phyloP scores from a whole-genome alignment of 1,140 invertebrate species.

The Drosophila asahinai region DNA sequence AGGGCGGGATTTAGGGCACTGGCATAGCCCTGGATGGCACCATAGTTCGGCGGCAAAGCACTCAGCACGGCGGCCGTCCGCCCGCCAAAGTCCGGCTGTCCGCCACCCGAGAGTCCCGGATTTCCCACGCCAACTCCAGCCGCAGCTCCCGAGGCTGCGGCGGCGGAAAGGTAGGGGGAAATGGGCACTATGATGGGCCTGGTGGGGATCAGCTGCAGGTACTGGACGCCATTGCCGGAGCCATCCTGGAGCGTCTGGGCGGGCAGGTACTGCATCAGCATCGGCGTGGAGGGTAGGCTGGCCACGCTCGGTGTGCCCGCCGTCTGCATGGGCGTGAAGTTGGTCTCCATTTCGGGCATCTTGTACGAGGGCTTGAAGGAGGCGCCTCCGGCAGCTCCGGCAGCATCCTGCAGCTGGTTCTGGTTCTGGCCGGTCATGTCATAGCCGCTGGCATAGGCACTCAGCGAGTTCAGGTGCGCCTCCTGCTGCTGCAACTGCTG shows the following conservation, averaged over 20 bases:
- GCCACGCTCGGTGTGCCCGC: constrained; percentile 35
- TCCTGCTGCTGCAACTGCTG: constrained; percentile 49
- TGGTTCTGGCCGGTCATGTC: constrained; percentile 40
- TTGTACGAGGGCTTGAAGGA: constrained; percentile 80
- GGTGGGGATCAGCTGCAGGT: constrained; percentile 80
- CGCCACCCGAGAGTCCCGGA: background rate
- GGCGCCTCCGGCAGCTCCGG: background rate
- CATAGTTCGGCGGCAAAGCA: constrained; percentile 56
- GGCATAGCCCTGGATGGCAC: constrained; percentile 54
- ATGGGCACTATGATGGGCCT: constrained; percentile 83
- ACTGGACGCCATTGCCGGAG: constrained; percentile 66
- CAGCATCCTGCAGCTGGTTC: background rate
- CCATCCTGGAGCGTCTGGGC: constrained; percentile 69
- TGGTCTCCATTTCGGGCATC: constrained; percentile 80
- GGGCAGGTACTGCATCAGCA: constrained; percentile 87
- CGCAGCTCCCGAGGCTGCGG: background rate
- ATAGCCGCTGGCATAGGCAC: constrained; percentile 72
- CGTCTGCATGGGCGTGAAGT: constrained; percentile 77
- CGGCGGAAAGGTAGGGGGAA: constrained; percentile 61
- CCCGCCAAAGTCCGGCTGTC: constrained; percentile 42
- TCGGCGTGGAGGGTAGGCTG: constrained; percentile 84
- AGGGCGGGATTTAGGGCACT: constrained; percentile 27
- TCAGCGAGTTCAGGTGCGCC: constrained; percentile 73
- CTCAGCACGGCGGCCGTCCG: constrained; percentile 47
- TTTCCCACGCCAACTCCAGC: background rate